Base-by-base conservation (phyloP, 2,797 vertebrate genomes). In the Passerculus sandwichensis region DNA sequence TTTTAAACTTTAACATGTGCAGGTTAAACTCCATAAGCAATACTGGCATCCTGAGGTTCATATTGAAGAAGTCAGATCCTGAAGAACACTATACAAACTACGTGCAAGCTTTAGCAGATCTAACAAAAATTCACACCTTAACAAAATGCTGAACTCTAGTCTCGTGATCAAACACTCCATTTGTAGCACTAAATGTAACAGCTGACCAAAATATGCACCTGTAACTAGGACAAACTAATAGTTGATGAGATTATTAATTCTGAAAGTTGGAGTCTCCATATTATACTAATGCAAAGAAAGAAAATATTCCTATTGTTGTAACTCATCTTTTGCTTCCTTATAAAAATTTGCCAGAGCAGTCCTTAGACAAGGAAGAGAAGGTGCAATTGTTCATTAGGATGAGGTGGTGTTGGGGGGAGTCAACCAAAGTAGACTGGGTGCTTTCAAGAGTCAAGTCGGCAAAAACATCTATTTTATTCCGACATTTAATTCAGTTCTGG, bases 321-420 rank as follows among this genome's bases (percentile, higher is more conserved):
- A 77, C 7, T 32, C 7, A 30, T 40, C 25, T 51, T 62, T n/a
- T 25, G 7, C 50, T 51, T 65, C 45, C 38, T 53, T 19, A 65
- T 6, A 72, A 53, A 45, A 65, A 32, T 47, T 34, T 65, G 15
- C 29, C 51, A 77, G 30, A 65, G 29, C 25, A 83, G 25, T 53
- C 45, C n/a, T 47, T 34, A 59, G 21, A 40, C 6, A 32, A 57
- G 32, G 12, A 48, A 56, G 38, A 45, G 32, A 65, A 45, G 38
- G 8, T 65, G n/a, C 3, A 51, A 50, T 9, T 50, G 42, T 11
- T 75, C 64, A 32, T 30, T 12, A 40, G 38, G 18, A 77, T 34
- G 25, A 64, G 3, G 8, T 30, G 14, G 18, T 8, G 5, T 6
- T 8, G 6, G 5, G 5, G 7, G 5, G 8, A 4, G 3, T 34